phyloP scores from a whole-genome alignment of 2,888 invertebrate genomes.

The Chrysomela aeneicollis region DNA sequence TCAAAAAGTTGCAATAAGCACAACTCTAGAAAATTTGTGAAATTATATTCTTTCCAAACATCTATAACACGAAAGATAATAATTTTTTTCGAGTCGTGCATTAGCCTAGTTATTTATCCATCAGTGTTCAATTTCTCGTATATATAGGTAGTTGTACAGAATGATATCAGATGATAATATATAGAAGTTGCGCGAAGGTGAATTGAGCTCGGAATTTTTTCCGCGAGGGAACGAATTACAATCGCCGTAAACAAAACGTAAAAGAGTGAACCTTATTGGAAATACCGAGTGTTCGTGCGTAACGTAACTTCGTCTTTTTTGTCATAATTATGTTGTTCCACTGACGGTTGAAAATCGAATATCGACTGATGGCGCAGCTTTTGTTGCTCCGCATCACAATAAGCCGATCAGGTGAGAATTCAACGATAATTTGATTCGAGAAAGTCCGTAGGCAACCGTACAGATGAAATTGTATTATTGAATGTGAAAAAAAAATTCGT shows the following conservation, averaged over 20 bases:
- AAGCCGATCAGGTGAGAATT: neutral
- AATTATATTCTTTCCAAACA: too few species aligned
- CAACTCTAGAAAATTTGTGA: too few species aligned
- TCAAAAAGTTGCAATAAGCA: too few species aligned
- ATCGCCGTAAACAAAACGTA: neutral
- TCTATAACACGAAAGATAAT: too few species aligned
- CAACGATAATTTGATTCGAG: neutral
- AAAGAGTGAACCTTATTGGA: slow-evolving; percentile 1
- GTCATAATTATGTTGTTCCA: slow-evolving; percentile 3
- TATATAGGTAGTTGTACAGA: too few species aligned
- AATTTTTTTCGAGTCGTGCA: too few species aligned
- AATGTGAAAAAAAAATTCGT: neutral
- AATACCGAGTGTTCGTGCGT: slow-evolving; percentile 1
- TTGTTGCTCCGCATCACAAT: neutral
- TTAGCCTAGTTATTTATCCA: too few species aligned
- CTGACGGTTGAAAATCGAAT: neutral
- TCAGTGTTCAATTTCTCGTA: too few species aligned
- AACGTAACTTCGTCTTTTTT: neutral
- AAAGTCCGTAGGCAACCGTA: neutral
- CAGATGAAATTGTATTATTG: too few species aligned
- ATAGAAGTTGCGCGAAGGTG: too few species aligned
- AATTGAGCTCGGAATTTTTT: neutral
- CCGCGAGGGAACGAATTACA: neutral
- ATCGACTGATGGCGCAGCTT: neutral
- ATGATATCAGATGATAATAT: slow-evolving; percentile 19